Conservation (phyloP, 2,888 invertebrate genomes). For the Nymphalis c-album region DNA sequence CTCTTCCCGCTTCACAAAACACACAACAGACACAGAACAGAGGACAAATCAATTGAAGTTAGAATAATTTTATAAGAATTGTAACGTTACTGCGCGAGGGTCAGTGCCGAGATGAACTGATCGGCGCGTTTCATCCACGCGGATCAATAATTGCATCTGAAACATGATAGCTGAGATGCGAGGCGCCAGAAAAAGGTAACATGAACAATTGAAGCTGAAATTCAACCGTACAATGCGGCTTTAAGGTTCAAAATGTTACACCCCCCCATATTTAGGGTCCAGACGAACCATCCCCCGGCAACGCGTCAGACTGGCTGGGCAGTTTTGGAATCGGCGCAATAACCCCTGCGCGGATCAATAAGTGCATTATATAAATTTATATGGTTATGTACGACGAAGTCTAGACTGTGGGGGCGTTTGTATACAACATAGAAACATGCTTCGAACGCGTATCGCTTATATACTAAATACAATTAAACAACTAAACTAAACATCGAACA, state of each 20-base stretch:
- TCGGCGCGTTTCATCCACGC: constrained; percentile 37
- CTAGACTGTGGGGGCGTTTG: neutral
- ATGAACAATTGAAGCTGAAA: constrained; percentile 9
- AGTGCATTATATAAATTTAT: constrained; percentile 28
- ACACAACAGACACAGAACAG: neutral
- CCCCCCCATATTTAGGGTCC: neutral
- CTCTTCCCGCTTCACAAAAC: neutral
- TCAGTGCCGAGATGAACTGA: constrained; percentile 22
- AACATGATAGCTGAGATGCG: constrained; percentile 18
- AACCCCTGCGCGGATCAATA: constrained; percentile 37
- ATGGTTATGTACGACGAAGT: neutral
- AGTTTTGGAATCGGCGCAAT: constrained; percentile 27
- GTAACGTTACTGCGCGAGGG: constrained; percentile 6
- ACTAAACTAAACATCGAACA: neutral
- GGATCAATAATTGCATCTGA: constrained; percentile 40
- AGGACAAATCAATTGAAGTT: neutral
- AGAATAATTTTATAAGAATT: neutral
- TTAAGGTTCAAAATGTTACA: constrained; percentile 3
- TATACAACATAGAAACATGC: neutral
- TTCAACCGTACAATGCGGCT: neutral
- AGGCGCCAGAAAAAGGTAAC: constrained; percentile 11
- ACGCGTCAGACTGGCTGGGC: constrained; percentile 23
- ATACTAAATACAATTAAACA: neutral
- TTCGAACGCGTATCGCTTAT: neutral
- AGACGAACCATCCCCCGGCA: constrained; percentile 28